A percentile compares a stretch with the other conserved stretches of the same genome.
phyloP scores from a whole-genome alignment of 1,140 invertebrate genomes.

The Carcinoscorpius rotundicauda region DNA sequence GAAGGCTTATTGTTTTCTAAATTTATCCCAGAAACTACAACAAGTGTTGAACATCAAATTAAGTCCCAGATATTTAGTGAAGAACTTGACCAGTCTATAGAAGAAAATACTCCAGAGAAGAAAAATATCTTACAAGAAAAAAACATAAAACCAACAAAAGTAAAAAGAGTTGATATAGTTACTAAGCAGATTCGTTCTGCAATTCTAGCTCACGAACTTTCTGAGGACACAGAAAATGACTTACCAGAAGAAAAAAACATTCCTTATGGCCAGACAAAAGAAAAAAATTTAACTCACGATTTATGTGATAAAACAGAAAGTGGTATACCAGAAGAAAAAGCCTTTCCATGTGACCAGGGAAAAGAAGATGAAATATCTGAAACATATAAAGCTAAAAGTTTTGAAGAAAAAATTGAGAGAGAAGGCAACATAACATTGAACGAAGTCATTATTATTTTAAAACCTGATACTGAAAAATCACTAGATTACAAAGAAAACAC shows the following conservation, averaged over 20 bases:
- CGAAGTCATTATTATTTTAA: too few relatives aligned
- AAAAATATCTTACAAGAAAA: slow-evolving; percentile 17
- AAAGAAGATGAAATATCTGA: too few relatives aligned
- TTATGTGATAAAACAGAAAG: too few relatives aligned
- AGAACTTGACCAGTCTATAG: slow-evolving; percentile 18
- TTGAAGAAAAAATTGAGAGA: too few relatives aligned
- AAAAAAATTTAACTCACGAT: too few relatives aligned
- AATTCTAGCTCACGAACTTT: slow-evolving; percentile 32
- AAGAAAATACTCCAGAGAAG: slow-evolving; percentile 20
- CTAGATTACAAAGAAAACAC: too few relatives aligned
- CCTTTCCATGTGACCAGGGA: too few relatives aligned
- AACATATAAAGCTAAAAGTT: too few relatives aligned
- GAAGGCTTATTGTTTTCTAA: background rate
- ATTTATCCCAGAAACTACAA: slow-evolving; percentile 1
- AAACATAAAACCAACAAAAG: slow-evolving; percentile 2
- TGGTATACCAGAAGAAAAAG: too few relatives aligned
- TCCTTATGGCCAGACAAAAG: slow-evolving; percentile 4
- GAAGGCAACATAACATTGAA: too few relatives aligned
- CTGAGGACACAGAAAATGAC: slow-evolving; percentile 31
- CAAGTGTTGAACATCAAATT: slow-evolving; percentile 15
- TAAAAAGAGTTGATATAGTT: slow-evolving; percentile 27
- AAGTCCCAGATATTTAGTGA: slow-evolving; percentile 20
- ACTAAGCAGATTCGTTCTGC: slow-evolving; percentile 31
- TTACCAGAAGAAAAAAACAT: slow-evolving; percentile 27
- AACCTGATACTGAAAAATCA: too few relatives aligned